Evolutionary conservation across 2,113 vertebrate genomes (phyloP).

Genomic region (Ellobius talpinus): DNA sequence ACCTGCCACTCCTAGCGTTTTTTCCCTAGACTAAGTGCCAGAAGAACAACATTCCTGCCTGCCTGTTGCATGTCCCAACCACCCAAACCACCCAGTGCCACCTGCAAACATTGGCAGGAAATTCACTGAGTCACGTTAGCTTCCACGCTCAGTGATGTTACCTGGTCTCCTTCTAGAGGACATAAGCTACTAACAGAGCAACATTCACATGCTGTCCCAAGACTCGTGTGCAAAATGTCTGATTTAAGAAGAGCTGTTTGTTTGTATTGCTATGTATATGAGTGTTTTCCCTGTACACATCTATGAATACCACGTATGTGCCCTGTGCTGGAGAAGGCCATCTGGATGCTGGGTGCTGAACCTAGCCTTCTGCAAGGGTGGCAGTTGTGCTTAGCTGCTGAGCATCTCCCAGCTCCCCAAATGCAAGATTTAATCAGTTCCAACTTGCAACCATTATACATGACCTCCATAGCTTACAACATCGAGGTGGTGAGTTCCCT

Average conservation of each 20-base stretch:
- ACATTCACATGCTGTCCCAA: background rate
- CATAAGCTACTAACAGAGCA: background rate
- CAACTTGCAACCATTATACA: background rate
- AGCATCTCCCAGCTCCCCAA: background rate
- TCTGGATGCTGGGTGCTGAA: background rate
- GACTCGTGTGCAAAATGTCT: background rate
- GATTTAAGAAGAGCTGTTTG: background rate
- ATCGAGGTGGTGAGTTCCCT: background rate
- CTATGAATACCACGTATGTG: background rate
- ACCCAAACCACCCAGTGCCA: background rate
- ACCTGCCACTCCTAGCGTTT: background rate
- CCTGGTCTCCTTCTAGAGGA: background rate
- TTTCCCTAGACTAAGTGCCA: background rate
- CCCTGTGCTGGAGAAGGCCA: background rate
- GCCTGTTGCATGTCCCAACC: background rate
- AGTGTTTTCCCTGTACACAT: background rate
- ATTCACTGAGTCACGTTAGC: background rate
- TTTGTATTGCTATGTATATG: background rate
- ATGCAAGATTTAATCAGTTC: constrained; percentile 2
- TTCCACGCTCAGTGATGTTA: background rate
- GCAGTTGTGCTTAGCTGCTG: background rate
- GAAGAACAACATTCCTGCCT: background rate
- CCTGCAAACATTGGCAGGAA: background rate
- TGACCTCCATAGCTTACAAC: background rate
- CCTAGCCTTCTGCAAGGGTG: background rate